A percentile compares a stretch with the other conserved stretches of the same genome.
These are phyloP conservation scores for Conus ventricosus DNA, from an alignment of 1,140 invertebrate genomes.

Conservation along the genomic window DNA sequence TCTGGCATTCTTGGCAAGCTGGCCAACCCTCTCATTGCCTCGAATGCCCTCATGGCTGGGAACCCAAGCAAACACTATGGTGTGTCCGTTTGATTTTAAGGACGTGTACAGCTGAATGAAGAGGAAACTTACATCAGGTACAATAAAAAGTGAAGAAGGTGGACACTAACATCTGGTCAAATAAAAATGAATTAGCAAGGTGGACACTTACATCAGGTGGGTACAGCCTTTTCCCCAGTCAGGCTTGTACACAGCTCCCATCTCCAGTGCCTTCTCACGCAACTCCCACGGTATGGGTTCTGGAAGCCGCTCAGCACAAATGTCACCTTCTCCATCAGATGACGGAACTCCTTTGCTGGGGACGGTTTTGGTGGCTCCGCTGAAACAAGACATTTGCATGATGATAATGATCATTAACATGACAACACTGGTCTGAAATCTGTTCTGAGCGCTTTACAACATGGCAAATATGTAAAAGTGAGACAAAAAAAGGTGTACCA, in stretches of 20 bases:
- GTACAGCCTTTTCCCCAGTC: conserved; percentile 87
- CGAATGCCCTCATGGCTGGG: too few relatives aligned
- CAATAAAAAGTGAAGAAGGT: too few relatives aligned
- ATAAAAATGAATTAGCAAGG: too few relatives aligned
- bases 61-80: too few relatives aligned
- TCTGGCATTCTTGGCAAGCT: too few relatives aligned
- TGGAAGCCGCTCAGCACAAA: conserved; percentile 90
- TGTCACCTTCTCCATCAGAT: conserved; percentile 81
- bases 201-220: conserved; percentile 84
- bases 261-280: conserved; percentile 81
- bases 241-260: conserved; percentile 87
- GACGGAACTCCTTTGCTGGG: conserved; percentile 55
- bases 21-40: too few relatives aligned
- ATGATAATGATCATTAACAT: background rate
- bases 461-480: background rate
- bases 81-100: too few relatives aligned
- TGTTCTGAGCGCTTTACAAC: background rate
- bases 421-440: background rate
- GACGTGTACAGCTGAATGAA: too few relatives aligned
- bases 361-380: conserved; percentile 62
- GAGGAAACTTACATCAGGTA: too few relatives aligned
- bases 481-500: background rate
- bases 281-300: conserved; percentile 86
- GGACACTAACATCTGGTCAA: too few relatives aligned
- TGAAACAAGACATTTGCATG: conserved; percentile 35